phyloP scores from a whole-genome alignment of 2,113 vertebrate genomes.

The Lucifuga dentata region DNA sequence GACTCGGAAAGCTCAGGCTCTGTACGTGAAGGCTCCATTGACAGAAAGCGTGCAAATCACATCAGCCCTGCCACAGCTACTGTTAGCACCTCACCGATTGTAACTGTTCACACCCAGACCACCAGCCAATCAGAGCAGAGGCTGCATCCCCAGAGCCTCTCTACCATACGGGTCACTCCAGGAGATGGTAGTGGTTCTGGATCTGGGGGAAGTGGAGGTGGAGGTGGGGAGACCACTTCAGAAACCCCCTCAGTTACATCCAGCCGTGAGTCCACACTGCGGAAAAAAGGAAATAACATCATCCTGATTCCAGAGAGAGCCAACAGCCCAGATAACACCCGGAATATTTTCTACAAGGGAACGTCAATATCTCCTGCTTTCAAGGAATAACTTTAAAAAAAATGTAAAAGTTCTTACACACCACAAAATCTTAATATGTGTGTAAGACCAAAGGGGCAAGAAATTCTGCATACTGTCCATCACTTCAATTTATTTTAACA shows the following conservation, averaged over 20 bases:
- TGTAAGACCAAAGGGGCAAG: too few relatives aligned
- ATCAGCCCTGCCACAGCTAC: conserved; percentile 71
- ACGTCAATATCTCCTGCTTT: conserved; percentile 91
- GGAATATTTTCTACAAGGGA: conserved; percentile 99
- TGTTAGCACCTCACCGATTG: conserved; percentile 62
- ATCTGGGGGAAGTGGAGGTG: conserved; percentile 38
- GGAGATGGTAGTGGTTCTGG: conserved; percentile 86
- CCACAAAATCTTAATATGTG: too few relatives aligned
- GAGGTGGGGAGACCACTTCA: conserved; percentile 79
- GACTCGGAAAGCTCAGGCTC: conserved; percentile 94
- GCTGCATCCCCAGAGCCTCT: conserved; percentile 82
- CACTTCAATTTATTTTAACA: too few relatives aligned
- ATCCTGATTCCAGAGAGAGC: conserved; percentile 95
- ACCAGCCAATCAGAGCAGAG: conserved; percentile 65
- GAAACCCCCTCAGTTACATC: conserved; percentile 89
- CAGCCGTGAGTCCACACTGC: conserved; percentile 92
- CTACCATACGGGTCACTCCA: conserved; percentile 94
- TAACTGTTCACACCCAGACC: conserved; percentile 73
- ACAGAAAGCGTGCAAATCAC: conserved; percentile 87
- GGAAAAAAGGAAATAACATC: conserved; percentile 93
- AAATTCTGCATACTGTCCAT: too few relatives aligned
- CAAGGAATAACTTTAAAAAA: conserved; percentile 84
- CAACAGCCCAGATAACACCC: conserved; percentile 93
- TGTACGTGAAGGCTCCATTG: conserved; percentile 88
- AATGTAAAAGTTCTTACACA: too few relatives aligned